Conservation (phyloP, 2,113 vertebrate species). For the Thermophis baileyi region DNA sequence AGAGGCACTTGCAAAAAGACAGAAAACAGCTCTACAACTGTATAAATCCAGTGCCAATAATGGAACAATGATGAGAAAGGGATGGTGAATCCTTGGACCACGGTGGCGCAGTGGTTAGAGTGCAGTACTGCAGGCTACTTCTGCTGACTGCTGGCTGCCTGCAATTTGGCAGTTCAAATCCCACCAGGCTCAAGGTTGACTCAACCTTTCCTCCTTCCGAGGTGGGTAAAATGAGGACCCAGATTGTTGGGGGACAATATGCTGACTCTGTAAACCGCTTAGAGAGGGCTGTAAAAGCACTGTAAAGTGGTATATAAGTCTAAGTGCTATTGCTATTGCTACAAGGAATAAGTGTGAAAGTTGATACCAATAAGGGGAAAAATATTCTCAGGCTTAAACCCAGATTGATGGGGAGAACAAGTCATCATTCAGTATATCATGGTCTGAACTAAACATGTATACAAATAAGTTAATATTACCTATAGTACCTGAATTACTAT, state of each 20-base stretch:
- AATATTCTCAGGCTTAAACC: slow-evolving; percentile 43
- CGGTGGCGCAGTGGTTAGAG: too few relatives aligned
- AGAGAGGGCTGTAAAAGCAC: too few relatives aligned
- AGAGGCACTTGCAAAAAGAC: not conserved
- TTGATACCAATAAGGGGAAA: slow-evolving; percentile 19
- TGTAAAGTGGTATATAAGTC: too few relatives aligned
- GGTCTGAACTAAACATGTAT: not conserved
- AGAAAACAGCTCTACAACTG: not conserved
- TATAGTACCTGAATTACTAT: too few relatives aligned
- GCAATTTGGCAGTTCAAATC: too few relatives aligned
- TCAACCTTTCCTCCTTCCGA: too few relatives aligned
- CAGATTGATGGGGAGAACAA: slow-evolving; percentile 23
- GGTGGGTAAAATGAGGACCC: too few relatives aligned
- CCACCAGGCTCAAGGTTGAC: too few relatives aligned
- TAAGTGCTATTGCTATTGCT: not conserved
- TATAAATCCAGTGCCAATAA: not conserved
- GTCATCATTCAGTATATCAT: slow-evolving; percentile 31
- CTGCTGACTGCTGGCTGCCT: too few relatives aligned
- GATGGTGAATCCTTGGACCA: not conserved
- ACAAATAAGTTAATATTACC: not conserved
- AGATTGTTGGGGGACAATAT: too few relatives aligned
- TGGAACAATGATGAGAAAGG: not conserved
- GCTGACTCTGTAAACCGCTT: too few relatives aligned
- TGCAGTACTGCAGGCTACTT: too few relatives aligned
- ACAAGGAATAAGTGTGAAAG: not conserved